Percentiles rank a stretch among this genome's conserved stretches.
phyloP scores from a whole-genome alignment of 2,888 invertebrate genomes.

The Parnassius mnemosyne region DNA sequence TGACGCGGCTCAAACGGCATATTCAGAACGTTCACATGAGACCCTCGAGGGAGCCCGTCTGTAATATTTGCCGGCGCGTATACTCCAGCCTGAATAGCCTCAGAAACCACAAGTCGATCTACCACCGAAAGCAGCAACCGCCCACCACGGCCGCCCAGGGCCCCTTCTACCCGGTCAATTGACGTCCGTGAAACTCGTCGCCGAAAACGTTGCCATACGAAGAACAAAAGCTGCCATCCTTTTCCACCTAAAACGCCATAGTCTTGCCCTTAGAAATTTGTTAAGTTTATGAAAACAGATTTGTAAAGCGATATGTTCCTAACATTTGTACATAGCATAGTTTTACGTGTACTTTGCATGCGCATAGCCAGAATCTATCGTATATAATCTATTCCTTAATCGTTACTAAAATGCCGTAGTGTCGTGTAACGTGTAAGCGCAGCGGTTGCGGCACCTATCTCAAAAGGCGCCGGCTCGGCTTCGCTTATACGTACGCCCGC shows the following conservation, averaged over 20 bases:
- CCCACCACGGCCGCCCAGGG: conserved; percentile 67
- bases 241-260: conserved; percentile 75
- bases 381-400: conserved; percentile 27
- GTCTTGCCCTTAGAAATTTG: conserved; percentile 75
- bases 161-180: conserved; percentile 73
- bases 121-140: conserved; percentile 91
- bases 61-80: conserved; percentile 95
- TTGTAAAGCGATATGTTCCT: conserved; percentile 76
- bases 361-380: conserved; percentile 53
- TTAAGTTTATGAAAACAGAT: conserved; percentile 64
- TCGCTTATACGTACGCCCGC: conserved; percentile 35
- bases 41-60: conserved; percentile 93
- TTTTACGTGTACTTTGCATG: conserved; percentile 71
- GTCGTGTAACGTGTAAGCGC: conserved; percentile 53
- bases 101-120: conserved; percentile 95
- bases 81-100: conserved; percentile 95
- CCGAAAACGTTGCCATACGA: conserved; percentile 61
- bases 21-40: conserved; percentile 96
- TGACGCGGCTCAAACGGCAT: conserved; percentile 93
- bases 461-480: conserved; percentile 38
- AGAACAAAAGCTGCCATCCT: conserved; percentile 72
- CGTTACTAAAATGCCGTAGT: conserved; percentile 53
- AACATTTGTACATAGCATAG: conserved; percentile 80
- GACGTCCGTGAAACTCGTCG: conserved; percentile 53
- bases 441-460: conserved; percentile 33